Percentiles rank a stretch among this genome's conserved stretches.
Conservation (phyloP, 2,113 vertebrate genomes). For the Zootoca vivipara region DNA sequence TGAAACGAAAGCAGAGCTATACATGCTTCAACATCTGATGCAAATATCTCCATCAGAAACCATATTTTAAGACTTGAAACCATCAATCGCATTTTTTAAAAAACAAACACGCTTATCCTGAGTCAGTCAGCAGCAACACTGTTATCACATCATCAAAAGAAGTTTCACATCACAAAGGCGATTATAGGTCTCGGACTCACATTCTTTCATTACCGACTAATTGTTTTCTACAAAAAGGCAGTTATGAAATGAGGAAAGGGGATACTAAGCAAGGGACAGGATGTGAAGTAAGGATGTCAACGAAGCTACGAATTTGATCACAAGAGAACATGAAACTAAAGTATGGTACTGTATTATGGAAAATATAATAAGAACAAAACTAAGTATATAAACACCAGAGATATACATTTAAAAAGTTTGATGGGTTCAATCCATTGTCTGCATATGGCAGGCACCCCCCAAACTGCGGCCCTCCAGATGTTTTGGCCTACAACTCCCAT, state of each 20-base stretch:
- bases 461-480: too few species aligned
- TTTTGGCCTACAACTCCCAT: too few species aligned
- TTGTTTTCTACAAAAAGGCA: not conserved
- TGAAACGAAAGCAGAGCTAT: constrained; percentile 61
- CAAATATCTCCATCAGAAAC: constrained; percentile 62
- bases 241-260: not conserved
- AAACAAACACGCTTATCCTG: constrained; percentile 35
- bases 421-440: not conserved
- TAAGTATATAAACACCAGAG: not conserved
- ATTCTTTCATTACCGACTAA: constrained; percentile 30
- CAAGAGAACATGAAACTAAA: not conserved
- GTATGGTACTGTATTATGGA: too few species aligned
- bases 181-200: not conserved
- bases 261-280: constrained; percentile 13
- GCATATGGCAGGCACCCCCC: too few species aligned
- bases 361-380: not conserved
- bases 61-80: constrained; percentile 44
- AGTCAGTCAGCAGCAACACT: not conserved
- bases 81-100: constrained; percentile 48
- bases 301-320: too few species aligned
- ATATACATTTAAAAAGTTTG: not conserved
- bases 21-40: constrained; percentile 68
- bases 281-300: not conserved
- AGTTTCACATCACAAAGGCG: constrained; percentile 34
- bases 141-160: constrained; percentile 47